A percentile compares a stretch with the other conserved stretches of the same genome.
Evolutionary conservation across 2,888 invertebrate species (phyloP).

Genomic region (Diarsia brunnea): DNA sequence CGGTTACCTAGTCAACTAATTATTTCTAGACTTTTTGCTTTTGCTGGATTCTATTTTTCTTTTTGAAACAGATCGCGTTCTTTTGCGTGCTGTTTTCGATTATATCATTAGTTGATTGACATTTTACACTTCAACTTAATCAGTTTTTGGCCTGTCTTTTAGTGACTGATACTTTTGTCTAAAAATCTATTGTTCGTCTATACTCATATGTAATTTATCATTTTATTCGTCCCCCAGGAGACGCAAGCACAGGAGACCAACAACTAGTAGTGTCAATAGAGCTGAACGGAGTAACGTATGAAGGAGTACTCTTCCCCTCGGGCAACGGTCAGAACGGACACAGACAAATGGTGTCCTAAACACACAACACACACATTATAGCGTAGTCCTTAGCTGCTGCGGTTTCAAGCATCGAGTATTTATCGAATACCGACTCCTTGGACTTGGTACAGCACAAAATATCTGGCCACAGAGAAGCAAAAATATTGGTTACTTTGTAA

Average conservation of each 20-base stretch:
- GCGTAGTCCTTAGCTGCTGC: conserved; percentile 34
- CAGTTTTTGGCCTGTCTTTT: not conserved
- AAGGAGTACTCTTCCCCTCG: conserved; percentile 96
- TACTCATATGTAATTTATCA: not conserved
- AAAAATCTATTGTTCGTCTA: not conserved
- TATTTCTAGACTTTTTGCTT: not conserved
- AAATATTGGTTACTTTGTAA: not conserved
- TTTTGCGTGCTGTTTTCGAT: not conserved
- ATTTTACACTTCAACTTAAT: not conserved
- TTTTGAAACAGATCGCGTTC: not conserved
- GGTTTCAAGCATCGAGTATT: conserved; percentile 54
- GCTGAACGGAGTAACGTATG: conserved; percentile 98
- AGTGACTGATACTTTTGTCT: not conserved
- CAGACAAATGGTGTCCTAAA: conserved; percentile 88
- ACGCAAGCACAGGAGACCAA: conserved; percentile 95
- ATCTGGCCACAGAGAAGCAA: not conserved
- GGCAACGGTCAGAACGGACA: conserved; percentile 85
- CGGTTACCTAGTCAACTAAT: not conserved
- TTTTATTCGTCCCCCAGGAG: conserved; percentile 91
- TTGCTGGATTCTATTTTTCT: not conserved
- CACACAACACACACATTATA: conserved; percentile 36
- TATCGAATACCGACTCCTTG: conserved; percentile 1
- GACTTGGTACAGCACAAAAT: conserved; percentile 10
- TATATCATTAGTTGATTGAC: not conserved
- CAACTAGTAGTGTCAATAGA: conserved; percentile 98